Evolutionary conservation across 2,888 invertebrate species (phyloP).

Genomic region (Julus scanicus): DNA sequence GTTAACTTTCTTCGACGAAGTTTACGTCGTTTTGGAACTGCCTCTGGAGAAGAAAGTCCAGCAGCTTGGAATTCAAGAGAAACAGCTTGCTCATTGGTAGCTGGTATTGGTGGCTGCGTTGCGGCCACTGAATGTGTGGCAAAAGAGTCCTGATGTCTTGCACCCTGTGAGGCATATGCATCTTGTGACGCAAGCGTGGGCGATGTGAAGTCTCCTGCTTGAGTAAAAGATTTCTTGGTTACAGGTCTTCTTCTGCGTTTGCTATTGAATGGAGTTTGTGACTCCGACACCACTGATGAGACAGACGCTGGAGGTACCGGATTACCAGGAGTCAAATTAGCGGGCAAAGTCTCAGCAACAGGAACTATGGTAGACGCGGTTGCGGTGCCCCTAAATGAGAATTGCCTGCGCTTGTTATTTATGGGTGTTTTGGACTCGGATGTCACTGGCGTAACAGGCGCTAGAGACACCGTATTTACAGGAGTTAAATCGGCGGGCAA

Average conservation of each 20-base stretch:
- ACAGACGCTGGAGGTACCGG: not conserved
- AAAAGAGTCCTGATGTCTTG: not conserved
- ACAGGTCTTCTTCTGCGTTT: constrained; percentile 2
- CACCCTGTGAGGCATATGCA: not conserved
- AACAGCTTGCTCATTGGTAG: not conserved
- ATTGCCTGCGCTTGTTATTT: constrained; percentile 13
- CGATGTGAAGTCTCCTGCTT: not conserved
- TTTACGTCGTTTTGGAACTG: constrained; percentile 2
- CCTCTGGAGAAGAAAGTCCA: not conserved
- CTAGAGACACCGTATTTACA: not conserved
- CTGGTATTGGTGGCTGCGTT: not conserved
- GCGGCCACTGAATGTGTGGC: not conserved
- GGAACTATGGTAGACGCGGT: not conserved
- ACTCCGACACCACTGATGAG: not conserved
- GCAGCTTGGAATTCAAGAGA: not conserved
- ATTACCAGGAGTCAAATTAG: not conserved
- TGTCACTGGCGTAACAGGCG: not conserved
- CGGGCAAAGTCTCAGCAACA: not conserved
- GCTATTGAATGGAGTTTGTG: not conserved
- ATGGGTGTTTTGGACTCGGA: not conserved
- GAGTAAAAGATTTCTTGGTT: not conserved
- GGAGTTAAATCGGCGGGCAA: not conserved
- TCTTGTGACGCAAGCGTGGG: not conserved
- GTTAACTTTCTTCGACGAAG: constrained; percentile 36
- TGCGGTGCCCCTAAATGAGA: not conserved